Conservation (phyloP, 2,797 vertebrate genomes). For the Calcarius lapponicus region DNA sequence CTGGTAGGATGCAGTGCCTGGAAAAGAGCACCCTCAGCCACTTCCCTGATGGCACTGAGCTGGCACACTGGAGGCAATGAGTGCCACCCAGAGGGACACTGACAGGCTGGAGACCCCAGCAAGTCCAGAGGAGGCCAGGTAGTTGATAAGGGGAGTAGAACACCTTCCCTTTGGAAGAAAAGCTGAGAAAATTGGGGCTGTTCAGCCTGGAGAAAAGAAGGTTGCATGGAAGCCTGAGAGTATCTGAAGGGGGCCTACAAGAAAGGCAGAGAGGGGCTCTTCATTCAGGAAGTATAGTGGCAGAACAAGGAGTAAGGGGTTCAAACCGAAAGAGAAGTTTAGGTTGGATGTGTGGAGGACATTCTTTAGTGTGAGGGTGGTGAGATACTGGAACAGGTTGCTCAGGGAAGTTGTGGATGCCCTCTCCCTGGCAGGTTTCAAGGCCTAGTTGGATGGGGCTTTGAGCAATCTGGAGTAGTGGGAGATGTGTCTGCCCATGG, state of each 20-base stretch:
- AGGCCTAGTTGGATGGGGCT: not conserved
- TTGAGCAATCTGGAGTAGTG: not conserved
- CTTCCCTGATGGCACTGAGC: rapidly evolving
- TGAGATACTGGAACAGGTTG: not conserved
- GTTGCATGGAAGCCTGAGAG: not conserved
- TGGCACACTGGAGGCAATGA: not conserved
- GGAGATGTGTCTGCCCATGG: not conserved
- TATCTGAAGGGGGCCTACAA: not conserved
- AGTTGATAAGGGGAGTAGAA: not conserved
- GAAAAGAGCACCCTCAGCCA: not conserved
- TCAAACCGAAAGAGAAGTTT: not conserved
- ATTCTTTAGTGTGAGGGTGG: not conserved
- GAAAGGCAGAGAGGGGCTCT: not conserved
- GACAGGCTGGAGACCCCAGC: not conserved
- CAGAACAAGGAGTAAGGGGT: not conserved
- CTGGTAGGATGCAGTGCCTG: not conserved
- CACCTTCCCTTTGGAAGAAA: not conserved
- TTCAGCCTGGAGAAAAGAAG: not conserved
- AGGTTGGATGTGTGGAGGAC: not conserved
- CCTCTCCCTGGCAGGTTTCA: not conserved
- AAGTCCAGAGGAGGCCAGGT: not conserved
- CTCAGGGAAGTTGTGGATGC: not conserved
- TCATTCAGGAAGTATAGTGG: not conserved
- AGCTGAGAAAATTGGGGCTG: not conserved
- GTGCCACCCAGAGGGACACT: not conserved